These are phyloP conservation scores for Apamea anceps DNA, from an alignment of 2,888 invertebrate species.

Conservation along the genomic window DNA sequence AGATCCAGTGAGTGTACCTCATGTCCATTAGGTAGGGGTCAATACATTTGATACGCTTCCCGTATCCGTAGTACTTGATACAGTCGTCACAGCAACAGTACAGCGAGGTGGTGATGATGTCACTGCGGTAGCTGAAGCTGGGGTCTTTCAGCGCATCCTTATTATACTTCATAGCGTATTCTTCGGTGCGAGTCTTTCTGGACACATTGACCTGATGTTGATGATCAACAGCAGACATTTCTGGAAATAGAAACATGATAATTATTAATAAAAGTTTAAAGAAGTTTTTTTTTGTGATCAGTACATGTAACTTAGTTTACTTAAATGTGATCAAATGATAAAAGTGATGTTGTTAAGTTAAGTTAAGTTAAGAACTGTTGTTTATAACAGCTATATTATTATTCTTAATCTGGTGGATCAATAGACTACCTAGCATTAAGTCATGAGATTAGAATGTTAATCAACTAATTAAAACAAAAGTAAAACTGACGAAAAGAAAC, in stretches of 20 bases:
- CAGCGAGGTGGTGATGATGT: neutral
- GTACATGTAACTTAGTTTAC: neutral
- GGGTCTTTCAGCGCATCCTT: slow-evolving; percentile 27
- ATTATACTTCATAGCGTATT: slow-evolving; percentile 28
- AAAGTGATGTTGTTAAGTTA: neutral
- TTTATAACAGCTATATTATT: neutral
- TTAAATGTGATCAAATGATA: neutral
- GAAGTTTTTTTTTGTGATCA: neutral
- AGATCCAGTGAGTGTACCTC: slow-evolving; percentile 47
- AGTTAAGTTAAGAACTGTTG: neutral
- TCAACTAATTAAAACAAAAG: neutral
- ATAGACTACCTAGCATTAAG: neutral
- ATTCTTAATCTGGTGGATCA: neutral
- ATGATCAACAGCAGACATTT: slow-evolving; percentile 10
- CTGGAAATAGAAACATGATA: slow-evolving; percentile 32
- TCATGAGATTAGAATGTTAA: neutral
- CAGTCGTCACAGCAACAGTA: slow-evolving; percentile 45
- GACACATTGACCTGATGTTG: slow-evolving; percentile 26
- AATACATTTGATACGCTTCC: slow-evolving; percentile 40
- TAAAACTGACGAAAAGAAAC: neutral
- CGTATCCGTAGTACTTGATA: slow-evolving; percentile 40
- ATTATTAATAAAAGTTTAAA: neutral
- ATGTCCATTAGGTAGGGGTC: slow-evolving; percentile 53
- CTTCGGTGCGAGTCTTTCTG: slow-evolving; percentile 38
- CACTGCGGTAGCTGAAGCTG: slow-evolving; percentile 31